Evolutionary conservation across 2,113 vertebrate genomes (phyloP), one percentile per base, ranked within the genome.

Genomic region (Axis porcinus): DNA sequence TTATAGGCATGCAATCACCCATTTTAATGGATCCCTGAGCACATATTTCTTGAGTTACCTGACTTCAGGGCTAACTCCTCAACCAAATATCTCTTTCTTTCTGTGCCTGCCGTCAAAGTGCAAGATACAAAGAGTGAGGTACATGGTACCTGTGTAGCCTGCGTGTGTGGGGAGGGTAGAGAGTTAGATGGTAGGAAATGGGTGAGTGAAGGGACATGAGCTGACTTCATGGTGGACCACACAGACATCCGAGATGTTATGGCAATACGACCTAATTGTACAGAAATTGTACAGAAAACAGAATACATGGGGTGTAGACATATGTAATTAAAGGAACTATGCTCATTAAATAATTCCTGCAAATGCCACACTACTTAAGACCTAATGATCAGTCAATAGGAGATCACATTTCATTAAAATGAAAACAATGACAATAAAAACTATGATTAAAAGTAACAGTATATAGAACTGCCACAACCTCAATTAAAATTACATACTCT

Each of bases 21-120:
- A 78, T 78, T 79, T 92, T 90, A 87, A 87, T n/a, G 40, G 21
- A n/a, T 94, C 64, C 14, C 19, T 78, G 67, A 30, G 43, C n/a
- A 97, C 90, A 90, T 47, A 76, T 45, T 92, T 84, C 21, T 54
- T n/a, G 89, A 94, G 86, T 54, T n/a, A 95, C 25, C 81, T 96
- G 85, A 78, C 94, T 94, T 94, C 89, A 93, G 25, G 25, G 45
- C 54, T 96, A 92, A 70, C 25, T 89, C 25, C 47, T 96, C 86
- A 96, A 96, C 25, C 27, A 82, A 60, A 78, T 6, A 36, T 58
- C 60, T 91, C 27, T 86, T 84, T 94, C 23, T 96, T 7, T 28
- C 33, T 45, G 27, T 62, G n/a, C 11, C 54, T 96, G 60, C 33
- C 28, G 40, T 62, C 28, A 21, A 57, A 85, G 89, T 47, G 5